Evolutionary conservation across 2,888 invertebrate species (phyloP), one percentile per base, ranked within the genome.

Genomic region (Syrista parreyssii): DNA sequence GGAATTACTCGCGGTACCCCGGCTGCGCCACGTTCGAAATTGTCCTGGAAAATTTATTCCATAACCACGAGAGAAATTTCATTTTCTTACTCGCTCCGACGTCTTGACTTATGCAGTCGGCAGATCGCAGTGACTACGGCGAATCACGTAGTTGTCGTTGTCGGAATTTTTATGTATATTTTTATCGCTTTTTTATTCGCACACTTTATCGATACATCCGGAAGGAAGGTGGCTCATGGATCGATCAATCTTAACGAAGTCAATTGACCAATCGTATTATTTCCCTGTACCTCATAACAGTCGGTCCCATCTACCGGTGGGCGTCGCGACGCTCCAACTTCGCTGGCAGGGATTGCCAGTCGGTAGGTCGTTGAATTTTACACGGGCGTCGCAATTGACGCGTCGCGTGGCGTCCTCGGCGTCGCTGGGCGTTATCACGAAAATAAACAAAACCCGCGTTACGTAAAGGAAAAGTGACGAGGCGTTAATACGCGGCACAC

Each of bases 41-140:
- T 74, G 74, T 12, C 4, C 35, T 12, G 33, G 33, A 30, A 74
- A 35, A 74, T 74, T 11, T 74, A 74, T 74, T 74, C 35, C 35
- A 35, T 15, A 9, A 15, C 9, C 31, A 31, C 2, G 55, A 55
- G 55, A 55, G 55, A 55, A 55, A 55, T 55, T 55, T 55, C 2
- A 55, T 55, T 23, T 55, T 55, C 55, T 55, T 55, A 0, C 40
- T 55, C 2, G 9, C 1, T 23, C 9, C 23, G 55, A 55, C 23
- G 9, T 6, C 23, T 55, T 2, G 23, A 55, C 55, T 55, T 2
- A 9, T 23, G 15, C 23, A 2, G 23, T 23, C 23, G 9, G 23
- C 23, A 9, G 23, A 9, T 55, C 55, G 2, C 23, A 23, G 55
- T 0, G 9, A 55, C 23, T 9, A 15, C 1, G 4, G 4, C 4